These are phyloP conservation scores for Neotragus moschatus DNA, from an alignment of 2,113 vertebrate species.

Conservation along the genomic window DNA sequence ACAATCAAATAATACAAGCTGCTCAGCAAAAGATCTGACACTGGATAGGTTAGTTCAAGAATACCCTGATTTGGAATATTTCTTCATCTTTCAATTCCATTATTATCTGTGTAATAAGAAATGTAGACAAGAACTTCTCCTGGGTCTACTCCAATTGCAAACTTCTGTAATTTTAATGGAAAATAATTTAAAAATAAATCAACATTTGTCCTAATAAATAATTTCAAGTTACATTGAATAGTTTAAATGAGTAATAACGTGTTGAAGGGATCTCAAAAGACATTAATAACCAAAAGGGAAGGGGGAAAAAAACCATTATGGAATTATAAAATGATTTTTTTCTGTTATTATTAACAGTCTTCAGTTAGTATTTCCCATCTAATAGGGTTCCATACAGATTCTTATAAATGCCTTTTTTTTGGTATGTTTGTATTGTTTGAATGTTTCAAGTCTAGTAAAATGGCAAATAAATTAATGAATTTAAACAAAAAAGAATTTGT, in stretches of 20 bases:
- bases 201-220: not conserved
- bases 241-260: not conserved
- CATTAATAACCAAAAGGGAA: not conserved
- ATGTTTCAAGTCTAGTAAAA: not conserved
- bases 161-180: constrained; percentile 1
- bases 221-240: not conserved
- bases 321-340: not conserved
- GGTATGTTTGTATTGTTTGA: not conserved
- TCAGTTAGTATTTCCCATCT: not conserved
- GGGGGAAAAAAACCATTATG: not conserved
- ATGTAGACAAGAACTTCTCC: not conserved
- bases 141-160: not conserved
- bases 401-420: not conserved
- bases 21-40: not conserved
- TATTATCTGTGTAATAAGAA: not conserved
- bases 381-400: not conserved
- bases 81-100: not conserved
- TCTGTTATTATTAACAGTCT: not conserved
- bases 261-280: not conserved
- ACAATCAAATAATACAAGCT: constrained; percentile 12
- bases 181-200: constrained; percentile 23
- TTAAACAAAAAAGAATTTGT: not conserved
- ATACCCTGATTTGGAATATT: not conserved
- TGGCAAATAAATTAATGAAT: not conserved
- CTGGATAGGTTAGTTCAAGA: not conserved